Evolutionary conservation across 2,888 invertebrate species (phyloP).

Genomic region (Margaritifera margaritifera): DNA sequence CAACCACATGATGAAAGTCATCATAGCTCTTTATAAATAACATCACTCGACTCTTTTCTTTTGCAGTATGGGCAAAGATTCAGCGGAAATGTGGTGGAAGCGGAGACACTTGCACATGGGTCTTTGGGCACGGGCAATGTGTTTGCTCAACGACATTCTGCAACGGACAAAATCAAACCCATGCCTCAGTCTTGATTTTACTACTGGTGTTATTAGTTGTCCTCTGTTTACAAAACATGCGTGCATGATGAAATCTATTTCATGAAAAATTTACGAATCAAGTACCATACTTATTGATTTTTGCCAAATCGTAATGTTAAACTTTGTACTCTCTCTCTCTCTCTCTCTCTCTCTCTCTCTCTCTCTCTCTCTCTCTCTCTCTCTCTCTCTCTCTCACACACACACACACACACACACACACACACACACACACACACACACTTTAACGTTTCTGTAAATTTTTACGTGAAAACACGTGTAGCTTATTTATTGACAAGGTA

Average conservation of each 20-base stretch:
- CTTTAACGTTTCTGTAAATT: background rate
- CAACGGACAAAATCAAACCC: constrained; percentile 18
- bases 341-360: constrained; percentile 20
- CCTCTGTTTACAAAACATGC: too few species aligned
- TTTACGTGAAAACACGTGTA: background rate
- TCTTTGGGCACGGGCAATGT: constrained; percentile 23
- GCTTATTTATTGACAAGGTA: too few species aligned
- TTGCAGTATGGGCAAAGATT: constrained; percentile 18
- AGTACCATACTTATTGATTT: too few species aligned
- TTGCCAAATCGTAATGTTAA: too few species aligned
- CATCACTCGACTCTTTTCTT: background rate
- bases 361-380: constrained; percentile 25
- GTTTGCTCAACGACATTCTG: constrained; percentile 23
- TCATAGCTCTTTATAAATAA: background rate
- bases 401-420: constrained; percentile 6
- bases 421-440: background rate
- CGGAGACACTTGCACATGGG: constrained; percentile 19
- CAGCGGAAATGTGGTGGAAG: constrained; percentile 15
- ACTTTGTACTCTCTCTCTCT: constrained; percentile 16
- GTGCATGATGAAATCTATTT: too few species aligned
- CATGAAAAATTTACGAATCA: too few species aligned
- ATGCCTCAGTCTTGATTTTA: background rate
- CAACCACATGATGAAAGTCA: too few species aligned
- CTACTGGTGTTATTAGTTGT: background rate
- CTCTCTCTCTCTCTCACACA: constrained; percentile 26